A percentile compares a stretch with the other conserved stretches of the same genome.
These are phyloP conservation scores for Dipus sagitta DNA, from an alignment of 2,797 vertebrate species.

Conservation along the genomic window DNA sequence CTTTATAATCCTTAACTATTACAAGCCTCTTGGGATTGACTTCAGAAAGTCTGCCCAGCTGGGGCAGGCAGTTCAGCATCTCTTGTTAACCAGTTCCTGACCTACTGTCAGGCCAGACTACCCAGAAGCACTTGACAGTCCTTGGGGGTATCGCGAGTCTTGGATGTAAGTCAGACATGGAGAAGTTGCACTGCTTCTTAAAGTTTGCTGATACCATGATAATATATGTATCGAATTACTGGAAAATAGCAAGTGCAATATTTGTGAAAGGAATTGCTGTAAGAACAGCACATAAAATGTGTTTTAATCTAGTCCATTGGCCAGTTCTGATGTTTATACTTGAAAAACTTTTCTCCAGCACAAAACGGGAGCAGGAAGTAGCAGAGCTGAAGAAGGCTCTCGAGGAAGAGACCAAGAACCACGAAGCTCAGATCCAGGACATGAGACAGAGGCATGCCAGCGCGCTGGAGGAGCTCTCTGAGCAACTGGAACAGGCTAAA, in stretches of 20 bases:
- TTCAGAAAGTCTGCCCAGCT: too few relatives aligned
- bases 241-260: neutral
- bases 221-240: rapidly evolving
- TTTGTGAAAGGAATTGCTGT: neutral
- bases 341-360: slow-evolving; percentile 86
- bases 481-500: slow-evolving; percentile 98
- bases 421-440: slow-evolving; percentile 97
- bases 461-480: slow-evolving; percentile 95
- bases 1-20: neutral
- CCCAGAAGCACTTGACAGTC: neutral
- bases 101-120: neutral
- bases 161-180: rapidly evolving
- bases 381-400: slow-evolving; percentile 98
- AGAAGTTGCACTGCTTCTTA: neutral
- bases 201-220: neutral
- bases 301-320: neutral
- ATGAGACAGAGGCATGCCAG: slow-evolving; percentile 95
- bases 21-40: neutral
- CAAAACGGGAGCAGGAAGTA: slow-evolving; percentile 97
- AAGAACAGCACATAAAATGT: neutral
- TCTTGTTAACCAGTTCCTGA: neutral
- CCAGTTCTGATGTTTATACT: neutral
- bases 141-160: neutral
- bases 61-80: neutral
- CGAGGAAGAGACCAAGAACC: slow-evolving; percentile 96